Conservation (phyloP, 64 coral and sea anemone genomes). For the Platygyra sinensis region DNA sequence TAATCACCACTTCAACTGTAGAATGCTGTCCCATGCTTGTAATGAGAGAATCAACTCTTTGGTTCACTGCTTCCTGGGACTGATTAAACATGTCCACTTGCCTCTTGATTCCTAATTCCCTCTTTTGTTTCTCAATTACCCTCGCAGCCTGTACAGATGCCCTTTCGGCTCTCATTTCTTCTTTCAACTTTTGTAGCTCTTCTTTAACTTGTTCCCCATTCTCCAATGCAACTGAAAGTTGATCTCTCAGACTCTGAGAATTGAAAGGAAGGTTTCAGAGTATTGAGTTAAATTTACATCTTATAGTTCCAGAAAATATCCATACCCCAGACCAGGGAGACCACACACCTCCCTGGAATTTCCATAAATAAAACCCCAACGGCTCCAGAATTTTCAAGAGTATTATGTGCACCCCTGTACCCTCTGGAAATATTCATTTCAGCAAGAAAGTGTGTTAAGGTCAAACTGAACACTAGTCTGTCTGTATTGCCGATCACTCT, state of each 20-base stretch:
- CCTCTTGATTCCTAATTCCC: conserved; percentile 48
- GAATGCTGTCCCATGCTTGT: conserved; percentile 44
- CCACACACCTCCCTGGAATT: too few relatives aligned
- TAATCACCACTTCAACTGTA: conserved; percentile 65
- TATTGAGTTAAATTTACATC: neutral
- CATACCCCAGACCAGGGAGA: too few relatives aligned
- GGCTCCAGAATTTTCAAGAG: too few relatives aligned
- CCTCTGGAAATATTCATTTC: too few relatives aligned
- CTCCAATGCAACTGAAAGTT: conserved; percentile 70
- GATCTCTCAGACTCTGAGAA: conserved; percentile 55
- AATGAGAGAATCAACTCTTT: conserved; percentile 41
- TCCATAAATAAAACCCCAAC: too few relatives aligned
- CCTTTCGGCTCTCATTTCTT: conserved; percentile 85
- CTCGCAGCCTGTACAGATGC: conserved; percentile 76
- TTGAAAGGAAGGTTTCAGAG: neutral
- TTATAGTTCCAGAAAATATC: too few relatives aligned
- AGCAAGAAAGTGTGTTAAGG: too few relatives aligned
- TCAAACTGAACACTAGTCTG: too few relatives aligned
- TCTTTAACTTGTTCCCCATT: conserved; percentile 66
- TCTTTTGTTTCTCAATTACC: conserved; percentile 69
- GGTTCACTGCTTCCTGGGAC: conserved; percentile 63
- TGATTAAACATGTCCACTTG: conserved; percentile 65
- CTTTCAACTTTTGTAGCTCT: conserved; percentile 63
- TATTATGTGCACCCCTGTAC: too few relatives aligned
- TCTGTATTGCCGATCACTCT: too few relatives aligned